Evolutionary conservation across 2,797 vertebrate species (phyloP).

Genomic region (Sciaenops ocellatus): DNA sequence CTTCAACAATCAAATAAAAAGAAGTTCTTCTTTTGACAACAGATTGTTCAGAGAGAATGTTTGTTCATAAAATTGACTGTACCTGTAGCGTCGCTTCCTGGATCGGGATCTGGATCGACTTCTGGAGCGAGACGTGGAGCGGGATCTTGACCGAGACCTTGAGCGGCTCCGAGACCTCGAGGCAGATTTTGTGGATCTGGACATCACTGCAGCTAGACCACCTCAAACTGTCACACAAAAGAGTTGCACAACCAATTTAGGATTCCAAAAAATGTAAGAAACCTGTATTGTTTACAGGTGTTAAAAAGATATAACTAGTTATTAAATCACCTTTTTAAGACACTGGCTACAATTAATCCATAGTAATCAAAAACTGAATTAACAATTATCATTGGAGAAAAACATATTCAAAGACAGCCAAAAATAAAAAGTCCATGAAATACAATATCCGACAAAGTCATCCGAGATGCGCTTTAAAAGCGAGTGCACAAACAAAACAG

Average conservation of each 20-base stretch:
- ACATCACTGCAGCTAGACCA: conserved; percentile 87
- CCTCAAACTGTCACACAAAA: conserved; percentile 65
- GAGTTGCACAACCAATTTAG: conserved; percentile 22
- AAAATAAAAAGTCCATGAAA: conserved; percentile 26
- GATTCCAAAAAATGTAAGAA: background rate
- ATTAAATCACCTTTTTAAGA: conserved; percentile 21
- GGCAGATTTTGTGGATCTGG: conserved; percentile 93
- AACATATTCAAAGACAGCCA: background rate
- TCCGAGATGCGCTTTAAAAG: conserved; percentile 37
- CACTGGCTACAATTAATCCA: background rate
- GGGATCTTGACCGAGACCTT: conserved; percentile 90
- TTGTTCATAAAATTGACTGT: conserved; percentile 39
- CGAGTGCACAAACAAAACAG: conserved; percentile 46
- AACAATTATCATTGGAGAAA: background rate
- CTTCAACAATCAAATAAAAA: conserved; percentile 11
- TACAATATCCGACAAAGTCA: conserved; percentile 37
- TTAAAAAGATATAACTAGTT: background rate
- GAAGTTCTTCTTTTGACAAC: background rate
- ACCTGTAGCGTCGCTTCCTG: conserved; percentile 95
- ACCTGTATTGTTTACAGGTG: no score
- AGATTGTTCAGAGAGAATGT: background rate
- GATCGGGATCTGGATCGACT: conserved; percentile 89
- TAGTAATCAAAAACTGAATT: background rate
- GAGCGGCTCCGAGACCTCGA: conserved; percentile 94
- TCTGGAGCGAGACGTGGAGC: conserved; percentile 91